phyloP scores from a whole-genome alignment of 2,888 invertebrate genomes.

The Drosophila merina region DNA sequence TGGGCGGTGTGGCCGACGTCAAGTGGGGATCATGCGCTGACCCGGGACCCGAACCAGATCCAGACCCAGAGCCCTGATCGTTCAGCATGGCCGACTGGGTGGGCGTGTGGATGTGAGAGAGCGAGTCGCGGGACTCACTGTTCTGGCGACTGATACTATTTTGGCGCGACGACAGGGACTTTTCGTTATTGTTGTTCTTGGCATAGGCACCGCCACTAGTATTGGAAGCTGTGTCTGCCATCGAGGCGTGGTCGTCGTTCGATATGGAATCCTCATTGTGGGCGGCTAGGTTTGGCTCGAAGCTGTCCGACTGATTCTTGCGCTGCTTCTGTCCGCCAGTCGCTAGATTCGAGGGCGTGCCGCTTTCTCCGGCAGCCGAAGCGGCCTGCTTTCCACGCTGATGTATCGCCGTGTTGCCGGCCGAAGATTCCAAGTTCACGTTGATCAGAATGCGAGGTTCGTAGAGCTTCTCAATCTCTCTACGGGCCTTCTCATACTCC shows the following conservation, averaged over 20 bases:
- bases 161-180: constrained; percentile 24
- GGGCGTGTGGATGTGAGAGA: constrained; percentile 64
- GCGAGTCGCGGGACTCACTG: constrained; percentile 81
- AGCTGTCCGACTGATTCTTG: constrained; percentile 82
- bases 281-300: constrained; percentile 43
- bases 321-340: constrained; percentile 57
- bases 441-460: constrained; percentile 92
- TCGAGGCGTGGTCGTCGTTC: constrained; percentile 86
- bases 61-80: constrained; percentile 22
- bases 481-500: constrained; percentile 89
- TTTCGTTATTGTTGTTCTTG: constrained; percentile 59
- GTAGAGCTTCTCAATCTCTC: constrained; percentile 92
- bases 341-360: neutral
- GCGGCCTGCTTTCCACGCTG: constrained; percentile 85
- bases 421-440: constrained; percentile 85
- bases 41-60: neutral
- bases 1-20: constrained; percentile 80
- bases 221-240: constrained; percentile 90
- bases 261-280: constrained; percentile 71
- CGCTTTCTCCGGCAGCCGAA: constrained; percentile 81
- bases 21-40: constrained; percentile 7
- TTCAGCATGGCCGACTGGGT: constrained; percentile 47
- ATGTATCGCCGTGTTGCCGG: constrained; percentile 79
- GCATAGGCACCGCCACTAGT: constrained; percentile 69
- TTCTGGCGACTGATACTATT: constrained; percentile 67